phyloP scores from a whole-genome alignment of 1,140 invertebrate species.

The Oreohelix idahoensis region DNA sequence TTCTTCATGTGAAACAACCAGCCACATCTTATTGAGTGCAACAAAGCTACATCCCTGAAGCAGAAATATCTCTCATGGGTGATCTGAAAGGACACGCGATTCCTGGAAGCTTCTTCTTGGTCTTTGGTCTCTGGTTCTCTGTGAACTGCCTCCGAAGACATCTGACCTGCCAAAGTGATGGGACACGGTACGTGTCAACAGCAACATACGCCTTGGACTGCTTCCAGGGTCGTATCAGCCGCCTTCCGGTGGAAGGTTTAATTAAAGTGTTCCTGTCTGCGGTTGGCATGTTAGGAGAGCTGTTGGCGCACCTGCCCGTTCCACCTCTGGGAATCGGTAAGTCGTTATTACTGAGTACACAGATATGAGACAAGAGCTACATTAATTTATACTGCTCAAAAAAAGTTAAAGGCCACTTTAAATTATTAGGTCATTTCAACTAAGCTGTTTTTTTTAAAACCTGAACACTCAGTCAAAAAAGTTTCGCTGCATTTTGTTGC shows the following conservation, averaged over 20 bases:
- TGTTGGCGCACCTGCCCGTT: conserved; percentile 38
- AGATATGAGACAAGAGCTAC: no score
- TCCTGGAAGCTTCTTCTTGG: conserved; percentile 75
- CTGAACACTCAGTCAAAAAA: no score
- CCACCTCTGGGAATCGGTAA: conserved; percentile 3
- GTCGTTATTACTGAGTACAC: no score
- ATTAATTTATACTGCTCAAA: no score
- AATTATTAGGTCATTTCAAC: no score
- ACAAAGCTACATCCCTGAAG: neutral
- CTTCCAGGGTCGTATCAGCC: conserved; percentile 58
- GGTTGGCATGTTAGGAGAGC: conserved; percentile 70
- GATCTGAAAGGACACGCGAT: conserved; percentile 74
- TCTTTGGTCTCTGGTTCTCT: conserved; percentile 74
- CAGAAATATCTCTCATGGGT: conserved; percentile 66
- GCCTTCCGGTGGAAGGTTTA: conserved; percentile 68
- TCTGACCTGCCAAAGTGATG: conserved; percentile 55
- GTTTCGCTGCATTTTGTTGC: no score
- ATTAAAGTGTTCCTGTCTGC: conserved; percentile 71
- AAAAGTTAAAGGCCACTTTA: no score
- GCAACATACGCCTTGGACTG: conserved; percentile 68
- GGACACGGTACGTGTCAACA: conserved; percentile 63
- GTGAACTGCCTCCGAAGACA: conserved; percentile 69
- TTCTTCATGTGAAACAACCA: neutral
- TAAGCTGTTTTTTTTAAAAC: no score
- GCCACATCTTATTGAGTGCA: no score